phyloP scores from a whole-genome alignment of 2,888 invertebrate genomes.

The Phoronis australis region DNA sequence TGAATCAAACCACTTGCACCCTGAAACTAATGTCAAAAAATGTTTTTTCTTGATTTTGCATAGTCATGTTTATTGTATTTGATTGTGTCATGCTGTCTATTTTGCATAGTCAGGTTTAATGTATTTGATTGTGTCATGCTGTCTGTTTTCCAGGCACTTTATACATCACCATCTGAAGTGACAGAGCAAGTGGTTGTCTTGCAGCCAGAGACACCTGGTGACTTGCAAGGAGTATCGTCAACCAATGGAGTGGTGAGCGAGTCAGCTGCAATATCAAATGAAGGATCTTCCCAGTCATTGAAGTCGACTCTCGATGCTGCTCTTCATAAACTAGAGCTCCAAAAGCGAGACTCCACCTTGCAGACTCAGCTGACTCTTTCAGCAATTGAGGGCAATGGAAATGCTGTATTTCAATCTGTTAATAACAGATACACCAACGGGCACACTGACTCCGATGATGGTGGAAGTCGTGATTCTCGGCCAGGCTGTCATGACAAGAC shows the following conservation, averaged over 20 bases:
- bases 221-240: conserved; percentile 2
- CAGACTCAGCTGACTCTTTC: background rate
- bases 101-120: no score
- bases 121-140: no score
- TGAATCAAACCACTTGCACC: no score
- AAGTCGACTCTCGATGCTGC: background rate
- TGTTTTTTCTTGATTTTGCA: no score
- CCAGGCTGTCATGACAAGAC: background rate
- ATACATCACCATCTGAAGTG: no score
- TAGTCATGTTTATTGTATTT: no score
- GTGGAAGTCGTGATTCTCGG: background rate
- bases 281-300: background rate
- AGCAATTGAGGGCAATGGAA: background rate
- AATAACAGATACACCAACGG: background rate
- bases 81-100: no score
- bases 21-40: no score
- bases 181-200: conserved; percentile 33
- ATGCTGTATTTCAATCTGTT: conserved; percentile 1
- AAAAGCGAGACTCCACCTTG: background rate
- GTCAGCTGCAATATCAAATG: background rate
- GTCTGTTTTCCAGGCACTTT: no score
- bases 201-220: conserved; percentile 26
- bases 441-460: background rate
- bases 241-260: background rate
- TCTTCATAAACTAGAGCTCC: background rate